Conservation (phyloP, 2,113 vertebrate genomes). For the Bos javanicus region DNA sequence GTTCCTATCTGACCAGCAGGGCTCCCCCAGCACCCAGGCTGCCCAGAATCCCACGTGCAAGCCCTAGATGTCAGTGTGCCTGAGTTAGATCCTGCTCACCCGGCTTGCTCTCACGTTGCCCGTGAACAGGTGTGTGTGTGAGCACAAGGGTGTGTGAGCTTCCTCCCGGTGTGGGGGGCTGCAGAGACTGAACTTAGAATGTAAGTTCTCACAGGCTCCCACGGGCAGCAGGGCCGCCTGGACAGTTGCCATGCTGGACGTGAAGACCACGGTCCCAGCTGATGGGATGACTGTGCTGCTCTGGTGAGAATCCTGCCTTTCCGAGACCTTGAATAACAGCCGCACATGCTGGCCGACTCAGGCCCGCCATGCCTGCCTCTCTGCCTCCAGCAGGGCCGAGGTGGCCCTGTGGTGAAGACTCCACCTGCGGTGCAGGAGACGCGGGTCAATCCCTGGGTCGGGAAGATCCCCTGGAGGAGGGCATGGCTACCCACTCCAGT, state of each 20-base stretch:
- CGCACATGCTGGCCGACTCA: neutral
- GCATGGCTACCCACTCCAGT: neutral
- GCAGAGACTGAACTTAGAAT: neutral
- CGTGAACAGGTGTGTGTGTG: neutral
- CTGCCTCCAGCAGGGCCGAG: neutral
- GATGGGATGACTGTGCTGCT: neutral
- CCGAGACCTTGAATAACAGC: neutral
- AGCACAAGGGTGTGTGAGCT: neutral
- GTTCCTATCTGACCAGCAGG: neutral
- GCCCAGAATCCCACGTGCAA: neutral
- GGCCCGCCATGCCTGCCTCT: neutral
- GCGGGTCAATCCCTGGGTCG: fast-evolving
- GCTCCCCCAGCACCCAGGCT: neutral
- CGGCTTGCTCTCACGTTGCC: neutral
- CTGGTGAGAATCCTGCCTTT: neutral
- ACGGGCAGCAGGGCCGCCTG: neutral
- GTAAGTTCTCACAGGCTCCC: neutral
- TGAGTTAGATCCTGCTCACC: neutral
- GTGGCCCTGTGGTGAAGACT: neutral
- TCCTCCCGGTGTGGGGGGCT: neutral
- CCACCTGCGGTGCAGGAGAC: neutral
- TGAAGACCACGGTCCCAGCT: neutral
- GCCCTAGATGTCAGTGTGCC: neutral
- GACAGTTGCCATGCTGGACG: neutral
- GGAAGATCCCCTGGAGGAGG: neutral